These are phyloP conservation scores for Sclerurus mexicanus DNA, from an alignment of 2,113 vertebrate genomes.

Conservation along the genomic window DNA sequence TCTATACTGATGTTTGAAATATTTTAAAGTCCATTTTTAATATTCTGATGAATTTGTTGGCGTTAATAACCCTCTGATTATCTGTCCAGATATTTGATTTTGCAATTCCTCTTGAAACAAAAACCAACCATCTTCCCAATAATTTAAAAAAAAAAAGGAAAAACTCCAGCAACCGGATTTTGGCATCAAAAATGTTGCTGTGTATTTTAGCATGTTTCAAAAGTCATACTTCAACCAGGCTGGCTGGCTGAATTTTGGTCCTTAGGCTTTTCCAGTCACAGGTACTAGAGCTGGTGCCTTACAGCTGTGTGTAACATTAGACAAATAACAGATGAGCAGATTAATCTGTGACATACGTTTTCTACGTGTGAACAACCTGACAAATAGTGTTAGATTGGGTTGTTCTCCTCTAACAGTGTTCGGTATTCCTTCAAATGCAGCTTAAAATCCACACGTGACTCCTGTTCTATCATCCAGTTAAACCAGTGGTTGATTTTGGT, in stretches of 20 bases:
- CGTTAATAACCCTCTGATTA: background rate
- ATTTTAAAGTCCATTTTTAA: background rate
- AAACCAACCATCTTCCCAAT: fast-evolving
- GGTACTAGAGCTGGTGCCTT: background rate
- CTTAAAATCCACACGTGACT: background rate
- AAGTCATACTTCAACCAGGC: background rate
- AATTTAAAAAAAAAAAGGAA: background rate
- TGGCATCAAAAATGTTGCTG: background rate
- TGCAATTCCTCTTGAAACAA: background rate
- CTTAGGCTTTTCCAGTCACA: background rate
- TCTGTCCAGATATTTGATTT: background rate
- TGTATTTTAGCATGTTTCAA: background rate
- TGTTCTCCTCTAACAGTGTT: background rate
- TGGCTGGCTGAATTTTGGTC: background rate
- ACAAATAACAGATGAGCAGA: background rate
- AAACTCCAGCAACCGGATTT: background rate
- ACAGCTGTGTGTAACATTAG: background rate
- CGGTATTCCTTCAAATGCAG: background rate
- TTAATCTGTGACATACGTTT: background rate
- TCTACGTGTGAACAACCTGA: background rate
- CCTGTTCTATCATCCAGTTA: background rate
- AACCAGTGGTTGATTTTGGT: background rate
- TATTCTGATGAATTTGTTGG: background rate
- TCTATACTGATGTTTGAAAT: background rate
- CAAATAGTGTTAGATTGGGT: background rate